Evolutionary conservation across 2,113 vertebrate genomes (phyloP).

Genomic region (Cryptomyrus ogoouensis): DNA sequence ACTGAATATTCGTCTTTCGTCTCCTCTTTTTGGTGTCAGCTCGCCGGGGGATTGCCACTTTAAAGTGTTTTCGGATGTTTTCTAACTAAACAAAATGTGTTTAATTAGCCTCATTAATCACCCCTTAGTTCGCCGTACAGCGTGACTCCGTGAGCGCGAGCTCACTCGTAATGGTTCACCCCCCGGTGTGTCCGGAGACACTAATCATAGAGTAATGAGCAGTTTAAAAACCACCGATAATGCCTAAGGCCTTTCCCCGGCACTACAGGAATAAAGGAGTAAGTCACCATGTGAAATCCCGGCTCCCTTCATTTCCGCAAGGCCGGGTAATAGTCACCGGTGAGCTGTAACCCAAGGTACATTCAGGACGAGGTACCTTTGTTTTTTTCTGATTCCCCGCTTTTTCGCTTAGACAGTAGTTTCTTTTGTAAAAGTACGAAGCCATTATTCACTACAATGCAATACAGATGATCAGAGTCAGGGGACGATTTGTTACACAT

Average conservation of each 20-base stretch:
- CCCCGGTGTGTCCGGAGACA: neutral
- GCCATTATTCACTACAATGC: neutral
- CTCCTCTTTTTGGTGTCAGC: neutral
- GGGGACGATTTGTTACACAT: neutral
- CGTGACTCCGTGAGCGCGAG: neutral
- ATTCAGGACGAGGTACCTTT: neutral
- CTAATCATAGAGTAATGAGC: neutral
- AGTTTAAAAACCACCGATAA: neutral
- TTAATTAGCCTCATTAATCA: conserved; percentile 2
- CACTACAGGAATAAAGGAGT: neutral
- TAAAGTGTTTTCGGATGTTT: neutral
- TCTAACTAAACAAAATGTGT: neutral
- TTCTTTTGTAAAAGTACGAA: neutral
- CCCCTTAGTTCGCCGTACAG: neutral
- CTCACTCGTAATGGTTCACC: neutral
- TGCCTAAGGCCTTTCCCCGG: neutral
- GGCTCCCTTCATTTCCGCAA: neutral
- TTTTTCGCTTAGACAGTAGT: neutral
- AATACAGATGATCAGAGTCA: neutral
- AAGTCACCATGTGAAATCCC: neutral
- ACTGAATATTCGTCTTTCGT: neutral
- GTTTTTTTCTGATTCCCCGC: neutral
- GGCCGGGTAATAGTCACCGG: neutral
- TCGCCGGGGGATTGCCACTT: neutral
- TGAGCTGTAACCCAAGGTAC: neutral